Base-by-base conservation (phyloP, 2,113 vertebrate species). In the Todiramphus saurophagus region DNA sequence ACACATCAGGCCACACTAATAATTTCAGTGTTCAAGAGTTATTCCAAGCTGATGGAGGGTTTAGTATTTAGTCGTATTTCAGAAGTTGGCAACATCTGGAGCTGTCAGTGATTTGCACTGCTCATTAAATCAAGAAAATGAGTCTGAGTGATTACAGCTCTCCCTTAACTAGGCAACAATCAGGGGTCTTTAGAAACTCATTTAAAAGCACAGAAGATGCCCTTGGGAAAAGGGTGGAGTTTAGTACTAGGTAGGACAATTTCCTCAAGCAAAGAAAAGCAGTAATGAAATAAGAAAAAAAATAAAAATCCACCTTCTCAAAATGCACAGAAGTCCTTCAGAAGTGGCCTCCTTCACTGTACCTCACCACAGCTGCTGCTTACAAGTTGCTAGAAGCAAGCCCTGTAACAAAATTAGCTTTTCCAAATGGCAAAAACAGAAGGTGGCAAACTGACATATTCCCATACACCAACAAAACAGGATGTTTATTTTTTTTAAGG, bases 391-490 rank as follows among this genome's bases (percentile, higher is more conserved):
- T 93, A 79, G 82, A 63, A 90, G 72, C 95, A 86, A 93, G 81
- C 44, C 79, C 58, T 55, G 79, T 3, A n/a, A 86, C 66, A 87
- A 81, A 97, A 96, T 93, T 64, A 83, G 64, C 90, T 94, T 91
- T 85, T 78, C 93, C 95, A 97, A 96, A 96, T 78, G 91, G 90
- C 83, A 95, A 72, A 94, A 90, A 62, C 95, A 96, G 95, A 82
- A 87, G 90, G 91, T 90, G 87, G 43, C 94, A 95, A 93, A 76
- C 60, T 53, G 64, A 56, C 85, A 86, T 79, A 35, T 93, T 95
- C 90, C 79, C 85, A 23, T 5, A 13, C 33, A 64, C 28, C 50
- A 72, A 56, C 66, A 85, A 93, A 92, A 79, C 13, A 70, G 67
- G 79, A 58, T 69, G 64, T 4, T 28, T 50, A 7, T 13, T 66